These are phyloP conservation scores for Lamellibrachia luymesi DNA, from an alignment of 1,140 invertebrate genomes.

Conservation along the genomic window DNA sequence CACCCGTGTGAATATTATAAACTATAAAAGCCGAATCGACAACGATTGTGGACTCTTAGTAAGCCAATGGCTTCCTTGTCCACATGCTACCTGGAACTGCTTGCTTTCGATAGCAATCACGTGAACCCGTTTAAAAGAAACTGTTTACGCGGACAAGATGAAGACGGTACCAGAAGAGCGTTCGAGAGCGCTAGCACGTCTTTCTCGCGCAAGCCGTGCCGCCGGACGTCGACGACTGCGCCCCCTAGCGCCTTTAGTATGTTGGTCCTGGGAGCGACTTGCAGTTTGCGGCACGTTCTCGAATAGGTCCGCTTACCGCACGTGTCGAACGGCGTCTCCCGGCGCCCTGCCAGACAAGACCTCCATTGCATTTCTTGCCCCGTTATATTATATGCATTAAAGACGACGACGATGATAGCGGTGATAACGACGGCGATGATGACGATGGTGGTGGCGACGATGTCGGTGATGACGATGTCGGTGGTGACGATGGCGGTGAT, in stretches of 20 bases:
- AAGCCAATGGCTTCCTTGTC: not conserved
- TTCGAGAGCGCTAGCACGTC: not conserved
- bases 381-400: not conserved
- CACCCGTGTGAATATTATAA: not conserved
- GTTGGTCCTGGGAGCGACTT: not conserved
- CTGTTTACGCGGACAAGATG: not conserved
- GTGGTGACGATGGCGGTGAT: too few relatives aligned
- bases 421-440: not conserved
- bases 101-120: too few relatives aligned
- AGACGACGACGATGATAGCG: not conserved
- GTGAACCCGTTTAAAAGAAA: too few relatives aligned
- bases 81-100: not conserved
- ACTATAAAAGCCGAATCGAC: not conserved
- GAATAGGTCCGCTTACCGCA: constrained; percentile 6
- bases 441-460: not conserved
- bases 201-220: not conserved
- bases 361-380: not conserved
- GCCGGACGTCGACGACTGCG: not conserved
- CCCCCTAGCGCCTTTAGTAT: not conserved
- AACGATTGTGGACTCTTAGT: not conserved
- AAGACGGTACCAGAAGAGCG: not conserved
- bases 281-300: constrained; percentile 2
- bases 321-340: constrained; percentile 2
- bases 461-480: not conserved
- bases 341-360: not conserved